Conservation (phyloP, 92 coral and sea anemone species). For the Heliopora coerulea region DNA sequence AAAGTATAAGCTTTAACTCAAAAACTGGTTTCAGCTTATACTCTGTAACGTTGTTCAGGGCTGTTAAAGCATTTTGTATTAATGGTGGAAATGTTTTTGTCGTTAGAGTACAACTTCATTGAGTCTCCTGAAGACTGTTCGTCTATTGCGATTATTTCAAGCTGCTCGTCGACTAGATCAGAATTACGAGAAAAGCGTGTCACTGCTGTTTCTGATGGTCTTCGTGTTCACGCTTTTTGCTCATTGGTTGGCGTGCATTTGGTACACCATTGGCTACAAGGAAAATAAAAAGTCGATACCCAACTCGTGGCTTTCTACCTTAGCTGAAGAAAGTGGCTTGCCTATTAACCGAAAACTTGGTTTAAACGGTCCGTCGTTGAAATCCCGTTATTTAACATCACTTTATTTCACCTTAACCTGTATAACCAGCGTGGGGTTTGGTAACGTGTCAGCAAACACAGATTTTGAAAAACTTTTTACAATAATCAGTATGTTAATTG, state of each 20-base stretch:
- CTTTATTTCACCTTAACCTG: slow-evolving; percentile 77
- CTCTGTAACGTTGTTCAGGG: no score
- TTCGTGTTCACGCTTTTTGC: slow-evolving; percentile 95
- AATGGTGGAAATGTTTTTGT: not conserved
- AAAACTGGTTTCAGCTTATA: no score
- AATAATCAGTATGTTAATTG: slow-evolving; percentile 91
- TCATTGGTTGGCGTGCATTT: slow-evolving; percentile 98
- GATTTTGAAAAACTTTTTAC: slow-evolving; percentile 84
- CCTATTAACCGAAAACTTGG: slow-evolving; percentile 30
- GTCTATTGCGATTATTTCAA: slow-evolving; percentile 66
- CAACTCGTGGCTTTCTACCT: slow-evolving; percentile 70
- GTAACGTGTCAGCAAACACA: slow-evolving; percentile 87
- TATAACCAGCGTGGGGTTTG: slow-evolving; percentile 88
- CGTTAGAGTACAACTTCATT: slow-evolving; percentile 38
- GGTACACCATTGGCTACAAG: slow-evolving; percentile 78
- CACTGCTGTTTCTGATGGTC: slow-evolving; percentile 83
- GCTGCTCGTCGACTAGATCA: slow-evolving; percentile 99
- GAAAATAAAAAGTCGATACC: slow-evolving; percentile 44
- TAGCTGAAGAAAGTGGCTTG: slow-evolving; percentile 51
- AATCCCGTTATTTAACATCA: slow-evolving; percentile 53
- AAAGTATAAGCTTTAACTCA: no score
- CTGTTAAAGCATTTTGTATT: no score
- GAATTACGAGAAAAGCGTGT: slow-evolving; percentile 98
- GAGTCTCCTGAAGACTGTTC: slow-evolving; percentile 65
- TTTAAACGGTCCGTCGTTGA: slow-evolving; percentile 18